Base-by-base conservation (phyloP, 2,113 vertebrate genomes). In the Pteronura brasiliensis region DNA sequence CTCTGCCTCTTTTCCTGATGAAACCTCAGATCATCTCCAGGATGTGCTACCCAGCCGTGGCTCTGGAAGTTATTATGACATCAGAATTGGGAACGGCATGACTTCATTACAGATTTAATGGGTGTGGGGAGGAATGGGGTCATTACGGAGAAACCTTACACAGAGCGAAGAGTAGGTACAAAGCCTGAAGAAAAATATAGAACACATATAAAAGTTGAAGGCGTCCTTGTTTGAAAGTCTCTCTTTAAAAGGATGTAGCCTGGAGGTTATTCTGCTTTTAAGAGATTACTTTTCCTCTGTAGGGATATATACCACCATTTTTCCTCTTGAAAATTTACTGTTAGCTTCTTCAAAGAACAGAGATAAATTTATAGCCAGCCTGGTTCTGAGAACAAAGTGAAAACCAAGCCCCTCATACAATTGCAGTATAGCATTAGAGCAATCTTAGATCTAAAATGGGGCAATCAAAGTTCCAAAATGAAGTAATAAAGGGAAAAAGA, bases 331-430 rank as follows among this genome's bases (percentile, higher is more conserved):
- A 98, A 98, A 98, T 98, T 94, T 98, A 98, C 93, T 85, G 95
- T 93, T 76, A 97, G 97, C 88, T 97, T 98, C 98, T 98, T 67
- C 98, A 98, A 98, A 98, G 97, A 96, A 88, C 92, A 97, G 96
- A 98, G 97, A 98, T 98, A 89, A 97, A 98, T 98, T 98, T 98
- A 98, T 97, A 98, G 98, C 47, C 57, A 91, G 97, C 49, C 67
- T 94, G 97, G 95, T 98, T 97, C 98, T 97, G 97, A 98, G 98
- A 98, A 97, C 96, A 96, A 98, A 99, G 98, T 97, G 97, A 98
- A 98, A 98, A 98, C 94, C 92, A 98, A 98, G 98, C 98, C 98
- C 91, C 97, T 98, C 95, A 94, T 88, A 79, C 88, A 27, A 67
- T 4, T 77, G 96, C 90, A 84, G 95, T 96, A 97, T 59, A 96